Evolutionary conservation across 1,140 invertebrate species (phyloP), one percentile per base, ranked within the genome.

Genomic region (Drosophila sproati): DNA sequence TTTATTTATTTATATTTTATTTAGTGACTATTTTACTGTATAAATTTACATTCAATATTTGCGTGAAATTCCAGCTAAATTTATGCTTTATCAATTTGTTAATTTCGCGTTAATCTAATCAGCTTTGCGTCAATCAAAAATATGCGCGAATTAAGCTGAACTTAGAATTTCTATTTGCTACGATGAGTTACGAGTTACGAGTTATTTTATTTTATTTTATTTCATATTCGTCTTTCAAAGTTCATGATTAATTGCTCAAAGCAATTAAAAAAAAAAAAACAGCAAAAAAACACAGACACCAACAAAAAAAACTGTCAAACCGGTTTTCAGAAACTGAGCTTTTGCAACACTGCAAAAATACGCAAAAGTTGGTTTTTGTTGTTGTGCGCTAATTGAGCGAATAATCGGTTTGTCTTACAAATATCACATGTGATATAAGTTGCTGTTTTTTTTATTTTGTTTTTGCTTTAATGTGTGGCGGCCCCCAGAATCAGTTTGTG

Each of bases 331-430:
- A 39, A 39, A 8, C 6, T 3, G 8, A n/a, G 10, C 2, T n/a
- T n/a, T 34, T 34, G 34, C 34, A 34, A 34, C 5, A 34, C n/a
- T 34, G 3, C 20, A n/a, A 31, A 37, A 56, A 41, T 41, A 29
- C 2, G 35, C 20, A 20, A 1, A 20, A 20, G 20, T 20, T 20
- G 20, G 20, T 20, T 20, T 20, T 20, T 20, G 20, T 20, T 20
- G 20, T 20, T 20, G 35, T 57, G 39, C 7, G 57, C 57, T 47
- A 60, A 60, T 60, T 60, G 43, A 29, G 57, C 57, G 12, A 35
- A 60, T 60, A 60, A 60, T 60, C 57, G 43, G 43, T 48, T 60
- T 60, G 57, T 60, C 34, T 47, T 29, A 48, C 32, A 35, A 28
- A 35, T 34, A 47, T 43, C 45, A 60, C 12, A 35, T 35, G 31